Conservation (phyloP, 2,797 vertebrate genomes). For the Vipera ursinii region DNA sequence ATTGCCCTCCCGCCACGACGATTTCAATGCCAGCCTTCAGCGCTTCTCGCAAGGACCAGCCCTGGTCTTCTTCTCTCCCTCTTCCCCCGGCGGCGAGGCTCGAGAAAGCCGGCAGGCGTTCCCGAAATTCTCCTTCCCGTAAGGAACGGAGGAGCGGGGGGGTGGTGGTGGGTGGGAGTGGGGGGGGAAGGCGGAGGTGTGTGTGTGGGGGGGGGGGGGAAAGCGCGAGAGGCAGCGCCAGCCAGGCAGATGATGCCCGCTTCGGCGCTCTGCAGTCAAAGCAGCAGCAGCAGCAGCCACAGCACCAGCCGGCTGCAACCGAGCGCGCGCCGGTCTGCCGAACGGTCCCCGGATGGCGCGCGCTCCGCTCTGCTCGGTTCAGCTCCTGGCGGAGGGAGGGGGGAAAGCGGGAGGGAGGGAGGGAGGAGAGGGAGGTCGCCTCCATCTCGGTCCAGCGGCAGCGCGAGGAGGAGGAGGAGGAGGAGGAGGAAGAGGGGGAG, state of each 20-base stretch:
- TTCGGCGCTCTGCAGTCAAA: neutral
- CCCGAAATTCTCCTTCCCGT: too few species aligned
- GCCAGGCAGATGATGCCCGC: neutral
- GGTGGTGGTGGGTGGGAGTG: too few species aligned
- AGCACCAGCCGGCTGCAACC: neutral
- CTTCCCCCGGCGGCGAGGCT: neutral
- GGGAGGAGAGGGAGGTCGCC: neutral
- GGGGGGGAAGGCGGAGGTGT: neutral
- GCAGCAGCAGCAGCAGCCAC: too few species aligned
- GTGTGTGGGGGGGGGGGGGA: too few species aligned
- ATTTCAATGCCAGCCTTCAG: neutral
- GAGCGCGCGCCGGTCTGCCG: conserved; percentile 43
- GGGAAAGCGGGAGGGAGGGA: conserved; percentile 24
- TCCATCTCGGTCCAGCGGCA: conserved; percentile 37
- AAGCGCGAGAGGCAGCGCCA: neutral
- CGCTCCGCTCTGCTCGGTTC: conserved; percentile 46
- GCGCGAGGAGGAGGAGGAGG: conserved; percentile 29
- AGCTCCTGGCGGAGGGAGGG: conserved; percentile 40
- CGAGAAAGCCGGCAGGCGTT: neutral
- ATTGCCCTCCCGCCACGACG: neutral
- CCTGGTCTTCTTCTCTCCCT: neutral
- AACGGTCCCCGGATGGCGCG: conserved; percentile 59
- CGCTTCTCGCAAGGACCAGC: neutral
- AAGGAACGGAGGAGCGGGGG: neutral
- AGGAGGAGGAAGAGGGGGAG: neutral